These are phyloP conservation scores for Zoanthus solanderi DNA, from an alignment of 92 coral and sea anemone genomes.

Conservation along the genomic window DNA sequence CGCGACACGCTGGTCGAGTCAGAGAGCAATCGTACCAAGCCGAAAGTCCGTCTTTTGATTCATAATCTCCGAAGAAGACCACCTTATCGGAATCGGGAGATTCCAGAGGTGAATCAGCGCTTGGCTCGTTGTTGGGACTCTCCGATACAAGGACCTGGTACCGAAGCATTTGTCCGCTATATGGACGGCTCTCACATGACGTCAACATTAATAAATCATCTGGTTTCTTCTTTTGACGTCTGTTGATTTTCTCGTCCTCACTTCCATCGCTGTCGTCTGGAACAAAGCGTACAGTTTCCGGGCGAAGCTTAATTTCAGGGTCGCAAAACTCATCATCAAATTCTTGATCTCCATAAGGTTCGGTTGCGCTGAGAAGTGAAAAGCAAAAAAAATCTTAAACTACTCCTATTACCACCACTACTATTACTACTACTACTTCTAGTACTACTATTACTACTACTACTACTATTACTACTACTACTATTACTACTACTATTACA, in stretches of 20 bases:
- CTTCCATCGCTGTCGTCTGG: slow-evolving; percentile 72
- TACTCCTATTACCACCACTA: too few relatives aligned
- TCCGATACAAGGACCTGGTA: slow-evolving; percentile 46
- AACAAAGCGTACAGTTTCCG: slow-evolving; percentile 86
- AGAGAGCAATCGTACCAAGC: slow-evolving; percentile 94
- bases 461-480: too few relatives aligned
- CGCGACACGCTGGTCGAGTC: slow-evolving; percentile 87
- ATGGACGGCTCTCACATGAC: slow-evolving; percentile 68
- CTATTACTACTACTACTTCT: too few relatives aligned
- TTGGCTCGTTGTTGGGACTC: slow-evolving; percentile 59
- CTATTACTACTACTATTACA: too few relatives aligned
- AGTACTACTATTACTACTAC: too few relatives aligned
- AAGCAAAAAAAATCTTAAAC: background rate
- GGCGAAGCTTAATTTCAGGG: slow-evolving; percentile 84
- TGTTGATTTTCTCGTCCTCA: slow-evolving; percentile 55
- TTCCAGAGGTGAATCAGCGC: slow-evolving; percentile 41
- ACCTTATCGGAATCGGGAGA: slow-evolving; percentile 68
- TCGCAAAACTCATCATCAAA: slow-evolving; percentile 85
- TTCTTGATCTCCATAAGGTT: slow-evolving; percentile 67
- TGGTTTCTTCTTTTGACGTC: slow-evolving; percentile 62
- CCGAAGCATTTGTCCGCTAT: slow-evolving; percentile 78
- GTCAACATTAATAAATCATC: slow-evolving; percentile 73
- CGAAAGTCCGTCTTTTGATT: slow-evolving; percentile 67
- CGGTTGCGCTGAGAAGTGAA: slow-evolving; percentile 56
- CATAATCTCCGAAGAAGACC: slow-evolving; percentile 75